These are phyloP conservation scores for Popillia japonica DNA, from an alignment of 1,140 invertebrate species.

Conservation along the genomic window DNA sequence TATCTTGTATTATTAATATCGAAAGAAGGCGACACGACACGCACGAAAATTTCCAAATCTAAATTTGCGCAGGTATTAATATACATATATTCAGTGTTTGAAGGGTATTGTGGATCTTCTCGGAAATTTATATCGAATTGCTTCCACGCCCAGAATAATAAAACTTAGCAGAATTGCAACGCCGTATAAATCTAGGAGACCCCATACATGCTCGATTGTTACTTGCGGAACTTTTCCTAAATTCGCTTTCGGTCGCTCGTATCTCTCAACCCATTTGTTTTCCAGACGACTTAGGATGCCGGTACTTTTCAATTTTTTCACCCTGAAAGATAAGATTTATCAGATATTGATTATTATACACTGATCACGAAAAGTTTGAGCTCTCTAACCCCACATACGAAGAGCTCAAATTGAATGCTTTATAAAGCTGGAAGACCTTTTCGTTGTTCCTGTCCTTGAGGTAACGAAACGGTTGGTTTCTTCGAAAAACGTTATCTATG, in stretches of 20 bases:
- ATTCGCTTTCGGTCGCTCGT: conserved; percentile 36
- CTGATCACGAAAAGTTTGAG: no score
- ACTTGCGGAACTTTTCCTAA: conserved; percentile 46
- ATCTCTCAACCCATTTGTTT: conserved; percentile 49
- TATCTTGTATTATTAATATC: no score
- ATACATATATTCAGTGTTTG: background rate
- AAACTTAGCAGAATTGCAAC: conserved; percentile 46
- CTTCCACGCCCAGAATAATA: conserved; percentile 50
- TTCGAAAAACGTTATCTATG: no score
- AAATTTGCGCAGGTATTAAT: no score
- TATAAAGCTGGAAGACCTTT: no score
- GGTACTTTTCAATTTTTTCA: conserved; percentile 47
- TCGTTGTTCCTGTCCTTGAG: no score
- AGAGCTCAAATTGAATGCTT: no score
- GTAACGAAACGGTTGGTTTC: no score
- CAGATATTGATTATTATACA: background rate
- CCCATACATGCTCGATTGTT: conserved; percentile 51
- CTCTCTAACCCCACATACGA: no score
- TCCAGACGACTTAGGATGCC: conserved; percentile 53
- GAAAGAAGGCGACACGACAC: no score
- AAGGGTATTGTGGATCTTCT: background rate
- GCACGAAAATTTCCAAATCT: no score
- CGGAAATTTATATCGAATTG: conserved; percentile 33
- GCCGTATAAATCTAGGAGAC: conserved; percentile 50
- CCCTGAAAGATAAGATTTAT: conserved; percentile 45